Base-by-base conservation (phyloP, 2,797 vertebrate genomes). In the Pelochelys cantorii region DNA sequence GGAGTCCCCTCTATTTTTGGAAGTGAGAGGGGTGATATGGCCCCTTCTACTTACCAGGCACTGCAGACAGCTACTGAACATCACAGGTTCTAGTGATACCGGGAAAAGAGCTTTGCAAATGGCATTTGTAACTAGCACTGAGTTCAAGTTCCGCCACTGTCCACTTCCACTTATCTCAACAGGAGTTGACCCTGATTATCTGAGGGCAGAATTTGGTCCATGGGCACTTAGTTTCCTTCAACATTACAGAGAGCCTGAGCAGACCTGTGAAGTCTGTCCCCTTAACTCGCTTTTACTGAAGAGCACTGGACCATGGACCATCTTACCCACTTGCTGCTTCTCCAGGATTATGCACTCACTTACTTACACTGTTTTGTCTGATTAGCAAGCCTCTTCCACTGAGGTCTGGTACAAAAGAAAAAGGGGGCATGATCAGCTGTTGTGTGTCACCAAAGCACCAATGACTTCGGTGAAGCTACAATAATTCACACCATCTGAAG, bases 11-110 rank as follows among this genome's bases (percentile, higher is more conserved):
- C 37, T 52, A 9, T 5, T 62, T 3, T 0, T 25, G 48, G 79
- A 89, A 85, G 78, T 55, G 20, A 55, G 84, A 87, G 34, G 5
- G 34, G 29, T 74, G 14, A 27, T 62, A 48, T 74, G 57, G 83
- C 29, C 68, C 75, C 5, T 23, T 29, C 60, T 62, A 42, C n/a
- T 62, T 85, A 34, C 48, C 0, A 0, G 13, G 15, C n/a, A 80
- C 68, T 84, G 5, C 31, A n/a, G 75, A 3, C 11, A n/a, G 7
- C 84, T 11, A 57, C 88, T 0, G 0, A 79, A 37, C 13, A 75
- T 34, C 75, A 7, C 0, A 25, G 59, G 7, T 37, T 27, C 71
- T 11, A 17, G 27, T n/a, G 65, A 60, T 29, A 48, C 78, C 84
- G 71, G 27, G 62, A 37, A 81, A 71, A 86, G 83, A 8, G 62